Percentiles rank a stretch among this genome's conserved stretches.
Conservation (phyloP, 2,888 invertebrate species). For the Dugesia japonica region DNA sequence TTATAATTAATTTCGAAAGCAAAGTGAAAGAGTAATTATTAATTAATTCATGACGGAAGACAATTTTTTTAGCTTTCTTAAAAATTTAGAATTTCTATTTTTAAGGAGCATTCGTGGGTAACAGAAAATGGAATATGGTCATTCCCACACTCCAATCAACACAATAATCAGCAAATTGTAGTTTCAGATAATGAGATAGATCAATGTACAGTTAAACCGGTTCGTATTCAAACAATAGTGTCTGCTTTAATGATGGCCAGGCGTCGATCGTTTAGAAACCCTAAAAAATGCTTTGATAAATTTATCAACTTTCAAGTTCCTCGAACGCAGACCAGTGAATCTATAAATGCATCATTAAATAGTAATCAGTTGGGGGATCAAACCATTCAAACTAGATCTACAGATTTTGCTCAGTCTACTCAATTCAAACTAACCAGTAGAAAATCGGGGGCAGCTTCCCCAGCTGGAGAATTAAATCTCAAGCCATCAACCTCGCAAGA, state of each 20-base stretch:
- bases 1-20: no score
- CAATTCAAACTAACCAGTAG: neutral
- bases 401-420: neutral
- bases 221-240: neutral
- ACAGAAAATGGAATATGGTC: neutral
- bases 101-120: neutral
- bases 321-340: neutral
- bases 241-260: neutral
- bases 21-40: no score
- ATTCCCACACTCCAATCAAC: neutral
- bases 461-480: neutral
- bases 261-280: neutral
- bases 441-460: neutral
- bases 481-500: neutral
- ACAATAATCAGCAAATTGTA: neutral
- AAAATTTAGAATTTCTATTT: no score
- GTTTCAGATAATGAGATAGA: neutral
- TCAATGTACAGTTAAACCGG: neutral
- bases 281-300: neutral
- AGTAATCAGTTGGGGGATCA: neutral
- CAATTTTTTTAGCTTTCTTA: no score
- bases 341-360: neutral
- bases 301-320: neutral
- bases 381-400: neutral
- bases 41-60: no score